These are phyloP conservation scores for rat (Rattus norvegicus) DNA, from an alignment of 2,113 vertebrate genomes.

Conservation along the genomic window DNA sequence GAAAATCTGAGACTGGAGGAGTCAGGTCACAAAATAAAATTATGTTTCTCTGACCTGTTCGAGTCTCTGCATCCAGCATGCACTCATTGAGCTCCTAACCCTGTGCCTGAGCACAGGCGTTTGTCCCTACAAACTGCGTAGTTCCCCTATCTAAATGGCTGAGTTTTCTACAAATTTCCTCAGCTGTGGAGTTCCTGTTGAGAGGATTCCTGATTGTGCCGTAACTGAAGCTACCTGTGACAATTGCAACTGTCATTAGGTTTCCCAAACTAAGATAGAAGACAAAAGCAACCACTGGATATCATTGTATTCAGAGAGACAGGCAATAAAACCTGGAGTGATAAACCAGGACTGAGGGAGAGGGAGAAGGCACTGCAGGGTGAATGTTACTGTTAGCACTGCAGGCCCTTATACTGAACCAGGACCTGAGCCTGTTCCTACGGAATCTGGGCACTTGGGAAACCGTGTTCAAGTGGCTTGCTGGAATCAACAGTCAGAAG, in stretches of 20 bases:
- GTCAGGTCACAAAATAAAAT: not conserved
- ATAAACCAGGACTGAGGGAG: not conserved
- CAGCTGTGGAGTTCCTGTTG: not conserved
- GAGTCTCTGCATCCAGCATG: not conserved
- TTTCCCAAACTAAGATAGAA: not conserved
- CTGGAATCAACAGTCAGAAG: not conserved
- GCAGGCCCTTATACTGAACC: not conserved
- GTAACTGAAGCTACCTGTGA: not conserved
- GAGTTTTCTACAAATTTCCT: not conserved
- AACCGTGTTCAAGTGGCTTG: not conserved
- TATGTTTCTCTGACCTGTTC: not conserved
- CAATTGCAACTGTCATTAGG: too few species aligned
- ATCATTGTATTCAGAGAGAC: too few species aligned
- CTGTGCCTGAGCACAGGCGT: not conserved
- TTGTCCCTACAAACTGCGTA: too few species aligned
- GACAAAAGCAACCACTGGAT: not conserved
- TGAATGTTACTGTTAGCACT: accelerated
- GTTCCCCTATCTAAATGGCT: not conserved
- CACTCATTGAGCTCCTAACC: not conserved
- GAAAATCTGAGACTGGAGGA: not conserved
- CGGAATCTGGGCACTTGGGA: too few species aligned
- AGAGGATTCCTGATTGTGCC: too few species aligned
- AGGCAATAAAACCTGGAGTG: not conserved
- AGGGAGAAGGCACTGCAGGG: not conserved
- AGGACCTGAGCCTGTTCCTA: not conserved